Base-by-base conservation (phyloP, 2,797 vertebrate genomes). In the Macropodus opercularis region DNA sequence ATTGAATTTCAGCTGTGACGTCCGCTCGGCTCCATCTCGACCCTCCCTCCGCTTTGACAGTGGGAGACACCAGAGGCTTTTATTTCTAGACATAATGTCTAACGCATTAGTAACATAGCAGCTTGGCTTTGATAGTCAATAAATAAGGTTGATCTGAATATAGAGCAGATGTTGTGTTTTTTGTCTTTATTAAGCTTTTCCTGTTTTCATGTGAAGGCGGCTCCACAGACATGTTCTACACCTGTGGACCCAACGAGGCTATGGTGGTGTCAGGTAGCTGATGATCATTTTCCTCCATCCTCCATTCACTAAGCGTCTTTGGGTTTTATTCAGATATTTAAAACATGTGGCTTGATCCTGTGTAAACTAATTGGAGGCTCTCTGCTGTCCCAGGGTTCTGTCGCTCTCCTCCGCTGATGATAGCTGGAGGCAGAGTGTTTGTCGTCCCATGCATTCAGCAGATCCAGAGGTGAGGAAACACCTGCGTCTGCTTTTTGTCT, bases 181-280 rank as follows among this genome's bases (percentile, higher is more conserved):
- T n/a, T n/a, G n/a, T n/a, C n/a, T n/a, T 17, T 4, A 38, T 38
- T 38, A 3, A 17, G 3, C 36, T 44, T 43, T 9, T 43, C 32
- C 42, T 22, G 13, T 31, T 74, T 81, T 34, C 34, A 72, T 39
- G n/a, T 48, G 48, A 51, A 56, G 41, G 51, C 83, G 53, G 67
- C 53, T 53, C 55, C 57, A 23, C 46, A 43, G 63, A 57, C 65
- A 94, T 95, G 92, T 96, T 96, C 79, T 93, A 93, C 86, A 96
- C 94, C 13, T 96, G 95, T 69, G 95, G 95, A 60, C 95, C 95
- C 18, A 96, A 96, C 57, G 95, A 96, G 81, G 95, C 95, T 23
- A 96, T 96, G 95, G 95, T 96, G 79, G 95, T 96, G 71, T 96
- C 95, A 57, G 95, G 95, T 96, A 89, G 9, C 29, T 63, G 9